Evolutionary conservation across 2,113 vertebrate species (phyloP).

Genomic region (Passerina amoena): DNA sequence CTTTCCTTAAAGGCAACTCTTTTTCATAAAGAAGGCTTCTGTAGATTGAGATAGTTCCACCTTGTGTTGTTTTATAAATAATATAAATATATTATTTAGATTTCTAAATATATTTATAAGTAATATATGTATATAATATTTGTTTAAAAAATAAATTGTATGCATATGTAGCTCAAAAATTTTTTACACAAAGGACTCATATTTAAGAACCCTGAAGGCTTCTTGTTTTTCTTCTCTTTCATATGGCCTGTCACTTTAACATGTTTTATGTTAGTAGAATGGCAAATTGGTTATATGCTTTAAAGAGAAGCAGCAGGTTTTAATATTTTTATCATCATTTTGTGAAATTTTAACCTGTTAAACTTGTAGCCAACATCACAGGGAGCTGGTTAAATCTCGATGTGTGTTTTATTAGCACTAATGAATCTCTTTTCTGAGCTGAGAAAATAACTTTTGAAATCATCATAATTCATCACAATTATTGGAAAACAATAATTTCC

Average conservation of each 20-base stretch:
- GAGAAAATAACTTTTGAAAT: slow-evolving; percentile 19
- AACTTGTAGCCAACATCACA: neutral
- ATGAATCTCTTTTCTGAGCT: neutral
- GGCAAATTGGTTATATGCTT: neutral
- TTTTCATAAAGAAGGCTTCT: neutral
- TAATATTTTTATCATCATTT: slow-evolving; percentile 31
- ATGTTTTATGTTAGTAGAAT: neutral
- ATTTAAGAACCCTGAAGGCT: neutral
- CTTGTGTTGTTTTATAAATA: neutral
- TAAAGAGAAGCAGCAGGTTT: slow-evolving; percentile 20
- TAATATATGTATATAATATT: neutral
- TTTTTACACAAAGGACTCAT: neutral
- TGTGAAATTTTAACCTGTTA: slow-evolving; percentile 27
- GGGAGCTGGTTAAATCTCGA: neutral
- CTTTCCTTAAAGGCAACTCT: neutral
- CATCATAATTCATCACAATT: slow-evolving; percentile 24
- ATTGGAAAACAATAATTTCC: slow-evolving; percentile 27
- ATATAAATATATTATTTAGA: neutral
- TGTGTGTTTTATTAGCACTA: neutral
- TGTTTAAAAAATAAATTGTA: neutral
- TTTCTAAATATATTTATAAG: neutral
- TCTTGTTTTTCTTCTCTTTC: slow-evolving; percentile 4
- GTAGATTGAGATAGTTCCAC: neutral
- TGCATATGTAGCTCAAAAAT: neutral
- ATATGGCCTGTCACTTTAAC: neutral